Conservation (phyloP, 1,140 invertebrate species). For the Lordiphosa mommai region DNA sequence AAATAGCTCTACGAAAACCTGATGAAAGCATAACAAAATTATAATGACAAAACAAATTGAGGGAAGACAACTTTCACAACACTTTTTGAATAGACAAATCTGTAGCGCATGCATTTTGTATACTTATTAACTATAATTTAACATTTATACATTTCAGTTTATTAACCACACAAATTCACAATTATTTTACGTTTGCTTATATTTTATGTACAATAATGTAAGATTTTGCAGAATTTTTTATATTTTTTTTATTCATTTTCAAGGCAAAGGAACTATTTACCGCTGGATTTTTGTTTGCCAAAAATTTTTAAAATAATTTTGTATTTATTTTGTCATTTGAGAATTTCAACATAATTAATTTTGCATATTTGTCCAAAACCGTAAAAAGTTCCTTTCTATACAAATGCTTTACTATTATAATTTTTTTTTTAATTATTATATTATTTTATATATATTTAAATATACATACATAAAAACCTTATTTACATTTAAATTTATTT, state of each 20-base stretch:
- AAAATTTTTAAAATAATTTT: slow-evolving; percentile 54
- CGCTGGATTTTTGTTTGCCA: slow-evolving; percentile 77
- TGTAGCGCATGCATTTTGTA: slow-evolving; percentile 44
- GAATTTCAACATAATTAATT: slow-evolving; percentile 48
- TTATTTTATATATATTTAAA: too few species aligned
- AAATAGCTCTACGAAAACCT: slow-evolving; percentile 21
- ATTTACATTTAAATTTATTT: slow-evolving; percentile 30
- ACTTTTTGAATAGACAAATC: slow-evolving; percentile 67
- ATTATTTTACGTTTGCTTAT: slow-evolving; percentile 14
- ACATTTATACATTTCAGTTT: slow-evolving; percentile 49
- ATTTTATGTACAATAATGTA: not conserved
- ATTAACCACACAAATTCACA: slow-evolving; percentile 28
- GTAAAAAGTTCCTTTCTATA: slow-evolving; percentile 74
- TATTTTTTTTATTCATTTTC: slow-evolving; percentile 42
- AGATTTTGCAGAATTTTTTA: slow-evolving; percentile 1
- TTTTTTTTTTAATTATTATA: not conserved
- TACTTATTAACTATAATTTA: slow-evolving; percentile 13
- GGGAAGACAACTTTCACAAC: slow-evolving; percentile 74
- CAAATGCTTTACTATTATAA: slow-evolving; percentile 23
- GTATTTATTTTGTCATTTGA: slow-evolving; percentile 11
- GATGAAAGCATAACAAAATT: not conserved
- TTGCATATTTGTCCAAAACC: slow-evolving; percentile 59
- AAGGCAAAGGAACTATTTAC: slow-evolving; percentile 76
- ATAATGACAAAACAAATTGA: slow-evolving; percentile 30
- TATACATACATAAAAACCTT: slow-evolving; percentile 2